Conservation (phyloP, 1,140 invertebrate genomes). For the Tetramorium alpestre region DNA sequence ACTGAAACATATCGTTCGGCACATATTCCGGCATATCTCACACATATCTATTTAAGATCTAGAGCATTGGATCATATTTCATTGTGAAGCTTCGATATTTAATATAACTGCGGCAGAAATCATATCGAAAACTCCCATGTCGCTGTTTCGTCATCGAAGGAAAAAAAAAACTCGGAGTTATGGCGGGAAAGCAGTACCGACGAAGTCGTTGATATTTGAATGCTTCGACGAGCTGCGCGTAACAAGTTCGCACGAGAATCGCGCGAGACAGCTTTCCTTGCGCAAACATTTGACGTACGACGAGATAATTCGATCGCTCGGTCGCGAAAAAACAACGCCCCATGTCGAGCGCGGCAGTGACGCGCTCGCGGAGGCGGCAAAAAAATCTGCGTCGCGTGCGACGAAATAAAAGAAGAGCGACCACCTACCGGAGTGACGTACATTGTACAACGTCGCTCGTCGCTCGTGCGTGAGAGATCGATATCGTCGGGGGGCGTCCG, state of each 20-base stretch:
- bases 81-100: background rate
- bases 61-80: background rate
- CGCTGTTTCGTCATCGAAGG: background rate
- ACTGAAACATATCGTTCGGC: background rate
- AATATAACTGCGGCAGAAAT: background rate
- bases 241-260: too few species aligned
- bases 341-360: background rate
- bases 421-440: background rate
- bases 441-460: background rate
- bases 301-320: background rate
- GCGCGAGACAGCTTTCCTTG: too few species aligned
- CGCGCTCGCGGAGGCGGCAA: background rate
- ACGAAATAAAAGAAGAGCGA: background rate
- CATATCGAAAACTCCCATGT: background rate
- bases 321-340: background rate
- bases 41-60: background rate
- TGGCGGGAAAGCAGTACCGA: background rate
- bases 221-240: background rate
- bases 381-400: background rate
- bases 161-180: background rate
- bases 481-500: background rate
- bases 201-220: constrained; percentile 20
- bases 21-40: too few species aligned
- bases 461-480: background rate
- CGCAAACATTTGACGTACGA: background rate